Evolutionary conservation across 2,113 vertebrate species (phyloP).

Genomic region (Parus major): DNA sequence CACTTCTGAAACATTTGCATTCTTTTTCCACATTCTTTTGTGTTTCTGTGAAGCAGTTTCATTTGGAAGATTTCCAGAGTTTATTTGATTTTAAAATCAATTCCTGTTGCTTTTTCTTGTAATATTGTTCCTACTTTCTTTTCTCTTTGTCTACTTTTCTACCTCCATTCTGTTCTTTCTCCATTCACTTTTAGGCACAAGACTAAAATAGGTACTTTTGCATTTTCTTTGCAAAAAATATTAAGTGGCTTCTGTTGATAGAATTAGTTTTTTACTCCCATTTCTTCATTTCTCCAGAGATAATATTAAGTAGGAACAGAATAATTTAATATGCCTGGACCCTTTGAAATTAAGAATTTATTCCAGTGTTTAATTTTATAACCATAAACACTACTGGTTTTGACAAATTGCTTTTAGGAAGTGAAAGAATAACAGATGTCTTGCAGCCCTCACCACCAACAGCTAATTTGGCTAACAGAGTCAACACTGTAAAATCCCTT

Average conservation of each 20-base stretch:
- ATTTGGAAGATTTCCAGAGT: not conserved
- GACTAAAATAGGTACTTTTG: not conserved
- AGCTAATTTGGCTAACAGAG: slow-evolving; percentile 16
- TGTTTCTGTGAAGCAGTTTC: slow-evolving; percentile 11
- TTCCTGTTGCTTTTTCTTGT: not conserved
- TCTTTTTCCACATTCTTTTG: not conserved
- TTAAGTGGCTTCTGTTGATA: not conserved
- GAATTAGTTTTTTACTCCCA: not conserved
- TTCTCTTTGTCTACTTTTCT: not conserved
- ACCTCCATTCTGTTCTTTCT: not conserved
- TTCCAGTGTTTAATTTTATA: slow-evolving; percentile 16
- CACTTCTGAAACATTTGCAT: not conserved
- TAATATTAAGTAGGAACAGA: not conserved
- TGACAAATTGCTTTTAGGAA: slow-evolving; percentile 26
- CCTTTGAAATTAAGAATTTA: slow-evolving; percentile 40
- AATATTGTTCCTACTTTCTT: not conserved
- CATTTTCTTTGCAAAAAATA: not conserved
- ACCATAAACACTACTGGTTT: slow-evolving; percentile 12
- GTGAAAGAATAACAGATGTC: slow-evolving; percentile 19
- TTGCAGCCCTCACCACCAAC: not conserved
- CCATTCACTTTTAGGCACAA: not conserved
- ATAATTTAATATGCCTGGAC: slow-evolving; percentile 25
- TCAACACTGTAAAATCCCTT: slow-evolving; percentile 22
- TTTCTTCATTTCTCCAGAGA: slow-evolving; percentile 24
- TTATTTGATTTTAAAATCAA: not conserved